A percentile compares a stretch with the other conserved stretches of the same genome.
Conservation (phyloP, 2,888 invertebrate species). For the Tinea semifulvella region DNA sequence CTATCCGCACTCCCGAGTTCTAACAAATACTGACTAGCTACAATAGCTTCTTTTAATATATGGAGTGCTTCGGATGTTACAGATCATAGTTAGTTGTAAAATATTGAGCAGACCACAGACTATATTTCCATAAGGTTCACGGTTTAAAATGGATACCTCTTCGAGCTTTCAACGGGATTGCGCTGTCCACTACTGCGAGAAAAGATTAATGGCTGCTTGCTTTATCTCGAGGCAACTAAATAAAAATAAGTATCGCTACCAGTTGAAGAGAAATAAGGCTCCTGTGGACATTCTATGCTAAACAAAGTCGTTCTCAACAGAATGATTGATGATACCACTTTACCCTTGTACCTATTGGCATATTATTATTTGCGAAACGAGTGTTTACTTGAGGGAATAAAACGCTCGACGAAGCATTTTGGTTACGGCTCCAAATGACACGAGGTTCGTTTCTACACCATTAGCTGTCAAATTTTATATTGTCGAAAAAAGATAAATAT, state of each 20-base stretch:
- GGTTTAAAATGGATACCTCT: background rate
- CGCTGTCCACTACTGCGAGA: constrained; percentile 14
- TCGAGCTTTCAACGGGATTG: background rate
- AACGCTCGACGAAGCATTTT: background rate
- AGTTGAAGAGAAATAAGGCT: constrained; percentile 22
- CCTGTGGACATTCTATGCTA: constrained; percentile 31
- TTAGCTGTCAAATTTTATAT: constrained; percentile 9
- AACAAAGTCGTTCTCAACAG: constrained; percentile 32
- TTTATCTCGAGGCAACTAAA: constrained; percentile 31
- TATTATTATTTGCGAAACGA: constrained; percentile 8
- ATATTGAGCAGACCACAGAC: background rate
- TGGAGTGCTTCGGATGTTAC: constrained; percentile 24
- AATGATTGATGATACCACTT: constrained; percentile 18
- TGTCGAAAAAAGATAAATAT: constrained; percentile 10
- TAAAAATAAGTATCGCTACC: constrained; percentile 24
- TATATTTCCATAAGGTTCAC: background rate
- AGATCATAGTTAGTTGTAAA: background rate
- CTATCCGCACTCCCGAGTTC: constrained; percentile 21
- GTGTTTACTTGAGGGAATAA: constrained; percentile 1
- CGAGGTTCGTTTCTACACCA: background rate
- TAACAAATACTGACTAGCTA: constrained; percentile 23
- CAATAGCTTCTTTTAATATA: constrained; percentile 31
- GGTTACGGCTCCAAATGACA: too few species aligned
- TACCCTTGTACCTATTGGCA: constrained; percentile 8
- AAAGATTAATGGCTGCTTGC: constrained; percentile 33